Base-by-base conservation (phyloP, 2,113 vertebrate species). In the Heterochromis multidens region DNA sequence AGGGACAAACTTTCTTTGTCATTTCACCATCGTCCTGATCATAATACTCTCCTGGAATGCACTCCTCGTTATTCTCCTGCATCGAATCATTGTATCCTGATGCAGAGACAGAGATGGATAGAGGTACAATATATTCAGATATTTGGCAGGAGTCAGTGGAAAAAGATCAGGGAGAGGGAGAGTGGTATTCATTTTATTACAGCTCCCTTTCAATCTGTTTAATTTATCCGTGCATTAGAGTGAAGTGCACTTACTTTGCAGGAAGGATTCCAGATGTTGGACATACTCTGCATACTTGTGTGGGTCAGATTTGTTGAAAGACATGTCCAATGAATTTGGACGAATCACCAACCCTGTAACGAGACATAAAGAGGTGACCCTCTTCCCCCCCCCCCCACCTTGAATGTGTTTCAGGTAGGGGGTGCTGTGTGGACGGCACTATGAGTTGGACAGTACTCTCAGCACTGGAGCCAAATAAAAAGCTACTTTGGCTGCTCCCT, bases 261-360 rank as follows among this genome's bases (percentile, higher is more conserved):
- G 96, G 94, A 98, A 97, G 17, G 57, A 74, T 59, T 95, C 94
- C 95, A 99, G 96, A 29, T 96, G 90, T 14, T 91, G 33, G 84
- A 97, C 92, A 17, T 98, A 98, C 8, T 79, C 35, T 2, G 65
- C 2, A 17, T 97, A 99, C 7, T 96, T 94, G 0, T 33, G 5
- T 12, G 93, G 82, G 0, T 98, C 93, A 37, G 96, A 96, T 87
- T 82, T 94, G 94, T 95, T 97, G 82, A 97, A 96, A 16, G 79
- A 65, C 88, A 98, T 97, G 77, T 98, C 98, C 96, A 98, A 1
- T 72, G 96, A 94, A 88, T 97, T 97, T 74, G 98, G 98, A 82
- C 96, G 97, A 93, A 99, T 98, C 94, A 96, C 97, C 95, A 99
- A 95, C 72, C 98, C 98, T 99, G 90, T 11, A 81, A 94, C n/a